phyloP scores from a whole-genome alignment of 2,888 invertebrate species.

The Hermodice carunculata region DNA sequence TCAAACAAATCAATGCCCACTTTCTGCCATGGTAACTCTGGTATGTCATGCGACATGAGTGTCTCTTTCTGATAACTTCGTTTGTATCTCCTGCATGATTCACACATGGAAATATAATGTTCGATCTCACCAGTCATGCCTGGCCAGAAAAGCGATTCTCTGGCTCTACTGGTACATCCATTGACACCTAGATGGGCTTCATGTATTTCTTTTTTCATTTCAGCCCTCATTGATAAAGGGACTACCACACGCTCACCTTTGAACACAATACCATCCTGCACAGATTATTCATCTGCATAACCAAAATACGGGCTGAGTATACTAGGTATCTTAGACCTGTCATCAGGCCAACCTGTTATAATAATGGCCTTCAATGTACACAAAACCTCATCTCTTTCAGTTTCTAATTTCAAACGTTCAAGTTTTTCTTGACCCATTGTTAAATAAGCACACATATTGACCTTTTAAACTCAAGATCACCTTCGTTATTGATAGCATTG shows the following conservation, averaged over 20 bases:
- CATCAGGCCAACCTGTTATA: slow-evolving; percentile 27
- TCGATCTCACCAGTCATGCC: not conserved
- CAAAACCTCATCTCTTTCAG: slow-evolving; percentile 12
- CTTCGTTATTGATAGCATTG: slow-evolving; percentile 28
- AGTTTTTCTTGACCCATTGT: not conserved
- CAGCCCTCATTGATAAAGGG: not conserved
- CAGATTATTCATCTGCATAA: slow-evolving; percentile 25
- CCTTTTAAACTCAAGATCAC: too few species aligned
- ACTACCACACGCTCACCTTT: slow-evolving; percentile 21
- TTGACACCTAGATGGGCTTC: slow-evolving; percentile 4
- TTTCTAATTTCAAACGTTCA: not conserved
- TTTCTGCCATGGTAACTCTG: slow-evolving; percentile 40
- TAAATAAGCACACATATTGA: too few species aligned
- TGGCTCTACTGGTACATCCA: slow-evolving; percentile 5
- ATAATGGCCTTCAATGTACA: slow-evolving; percentile 15
- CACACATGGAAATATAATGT: not conserved
- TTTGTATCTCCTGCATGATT: not conserved
- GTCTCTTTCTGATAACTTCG: slow-evolving; percentile 12
- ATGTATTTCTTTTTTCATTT: slow-evolving; percentile 3
- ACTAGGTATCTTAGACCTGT: slow-evolving; percentile 1
- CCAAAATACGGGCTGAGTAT: slow-evolving; percentile 21
- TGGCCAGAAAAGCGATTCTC: slow-evolving; percentile 1
- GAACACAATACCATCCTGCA: slow-evolving; percentile 32
- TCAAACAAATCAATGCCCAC: slow-evolving; percentile 44
- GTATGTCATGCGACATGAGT: slow-evolving; percentile 27